A percentile compares a stretch with the other conserved stretches of the same genome.
Evolutionary conservation across 2,888 invertebrate species (phyloP).

Genomic region (Stramonita haemastoma): DNA sequence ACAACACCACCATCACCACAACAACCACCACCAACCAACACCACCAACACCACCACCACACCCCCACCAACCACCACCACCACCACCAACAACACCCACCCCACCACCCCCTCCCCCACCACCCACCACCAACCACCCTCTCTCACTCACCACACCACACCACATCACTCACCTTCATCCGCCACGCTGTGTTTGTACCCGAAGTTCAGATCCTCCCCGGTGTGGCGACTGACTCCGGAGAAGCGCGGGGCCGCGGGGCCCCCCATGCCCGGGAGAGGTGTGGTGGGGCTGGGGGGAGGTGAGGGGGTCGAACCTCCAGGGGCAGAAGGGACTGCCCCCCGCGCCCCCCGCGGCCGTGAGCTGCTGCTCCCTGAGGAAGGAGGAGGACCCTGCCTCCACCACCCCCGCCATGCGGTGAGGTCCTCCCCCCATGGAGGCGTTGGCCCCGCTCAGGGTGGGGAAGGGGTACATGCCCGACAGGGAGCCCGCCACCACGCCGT

Average conservation of each 20-base stretch:
- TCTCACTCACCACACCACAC: background rate
- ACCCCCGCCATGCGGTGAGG: conserved; percentile 38
- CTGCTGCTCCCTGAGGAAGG: conserved; percentile 54
- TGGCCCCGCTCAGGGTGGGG: background rate
- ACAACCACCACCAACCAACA: background rate
- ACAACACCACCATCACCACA: background rate
- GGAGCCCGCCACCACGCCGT: conserved; percentile 51
- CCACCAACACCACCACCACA: background rate
- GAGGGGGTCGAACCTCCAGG: conserved; percentile 64
- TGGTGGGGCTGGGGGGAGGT: conserved; percentile 43
- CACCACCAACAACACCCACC: background rate
- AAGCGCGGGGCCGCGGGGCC: conserved; percentile 41
- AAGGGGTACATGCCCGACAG: conserved; percentile 52
- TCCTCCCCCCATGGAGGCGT: conserved; percentile 35
- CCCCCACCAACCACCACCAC: background rate
- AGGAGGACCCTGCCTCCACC: conserved; percentile 50
- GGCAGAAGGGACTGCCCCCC: conserved; percentile 56
- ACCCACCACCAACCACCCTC: background rate
- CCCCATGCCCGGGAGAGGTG: conserved; percentile 13
- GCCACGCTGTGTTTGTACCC: conserved; percentile 53
- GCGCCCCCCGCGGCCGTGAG: conserved; percentile 43
- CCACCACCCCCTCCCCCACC: background rate
- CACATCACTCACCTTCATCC: conserved; percentile 59
- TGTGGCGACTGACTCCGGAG: conserved; percentile 35
- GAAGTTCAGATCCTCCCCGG: conserved; percentile 52